phyloP scores from a whole-genome alignment of 2,888 invertebrate genomes.

The Meteorus cinctellus region DNA sequence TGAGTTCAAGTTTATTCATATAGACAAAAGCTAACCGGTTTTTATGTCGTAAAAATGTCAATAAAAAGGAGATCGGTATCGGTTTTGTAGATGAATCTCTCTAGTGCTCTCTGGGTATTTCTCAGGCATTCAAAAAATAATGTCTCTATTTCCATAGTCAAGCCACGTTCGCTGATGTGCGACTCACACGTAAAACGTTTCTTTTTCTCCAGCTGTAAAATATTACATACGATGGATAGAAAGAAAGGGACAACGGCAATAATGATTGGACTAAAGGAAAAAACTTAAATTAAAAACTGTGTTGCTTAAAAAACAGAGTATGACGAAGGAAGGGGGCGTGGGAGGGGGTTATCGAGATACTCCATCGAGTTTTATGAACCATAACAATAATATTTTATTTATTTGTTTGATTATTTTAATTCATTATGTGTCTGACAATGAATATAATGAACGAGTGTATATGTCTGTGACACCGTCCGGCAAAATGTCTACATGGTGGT shows the following conservation, averaged over 20 bases:
- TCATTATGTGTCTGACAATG: neutral
- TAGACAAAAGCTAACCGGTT: slow-evolving; percentile 13
- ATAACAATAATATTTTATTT: neutral
- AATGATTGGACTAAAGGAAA: too few relatives aligned
- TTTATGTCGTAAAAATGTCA: slow-evolving; percentile 61
- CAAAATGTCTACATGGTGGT: neutral
- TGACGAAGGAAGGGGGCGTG: too few relatives aligned
- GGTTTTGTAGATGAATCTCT: slow-evolving; percentile 61
- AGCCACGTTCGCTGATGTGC: slow-evolving; percentile 2
- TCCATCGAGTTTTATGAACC: too few relatives aligned
- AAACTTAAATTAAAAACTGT: too few relatives aligned
- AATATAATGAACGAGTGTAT: slow-evolving; percentile 11
- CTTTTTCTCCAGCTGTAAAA: neutral
- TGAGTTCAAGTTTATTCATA: slow-evolving; percentile 3
- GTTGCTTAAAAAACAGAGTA: too few relatives aligned
- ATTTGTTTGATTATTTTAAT: neutral
- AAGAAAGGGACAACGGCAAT: neutral
- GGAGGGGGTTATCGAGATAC: too few relatives aligned
- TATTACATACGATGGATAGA: neutral
- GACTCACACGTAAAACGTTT: neutral
- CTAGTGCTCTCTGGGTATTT: slow-evolving; percentile 53
- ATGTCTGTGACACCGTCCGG: neutral
- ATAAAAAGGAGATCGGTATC: slow-evolving; percentile 71
- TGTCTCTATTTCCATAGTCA: slow-evolving; percentile 68
- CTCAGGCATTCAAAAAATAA: slow-evolving; percentile 59